phyloP scores from a whole-genome alignment of 2,888 invertebrate genomes.

The Dryobota labecula region DNA sequence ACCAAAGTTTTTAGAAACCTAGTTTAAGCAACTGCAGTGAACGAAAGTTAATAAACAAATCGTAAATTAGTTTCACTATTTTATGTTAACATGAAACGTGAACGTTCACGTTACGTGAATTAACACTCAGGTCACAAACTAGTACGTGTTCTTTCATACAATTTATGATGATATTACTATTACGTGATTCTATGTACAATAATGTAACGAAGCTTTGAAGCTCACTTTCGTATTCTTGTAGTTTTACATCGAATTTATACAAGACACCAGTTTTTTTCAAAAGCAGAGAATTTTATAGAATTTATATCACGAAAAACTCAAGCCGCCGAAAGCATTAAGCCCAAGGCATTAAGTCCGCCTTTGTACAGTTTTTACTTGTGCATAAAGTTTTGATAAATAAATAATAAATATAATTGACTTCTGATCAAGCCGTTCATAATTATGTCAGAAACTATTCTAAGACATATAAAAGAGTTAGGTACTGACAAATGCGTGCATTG shows the following conservation, averaged over 20 bases:
- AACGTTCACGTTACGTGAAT: constrained; percentile 24
- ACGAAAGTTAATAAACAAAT: constrained; percentile 33
- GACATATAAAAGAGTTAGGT: too few relatives aligned
- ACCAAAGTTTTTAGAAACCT: neutral
- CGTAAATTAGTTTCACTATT: constrained; percentile 17
- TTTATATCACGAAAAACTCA: too few relatives aligned
- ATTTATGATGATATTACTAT: constrained; percentile 56
- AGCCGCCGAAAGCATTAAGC: too few relatives aligned
- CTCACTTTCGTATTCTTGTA: constrained; percentile 6
- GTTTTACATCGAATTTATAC: constrained; percentile 14
- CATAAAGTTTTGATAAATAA: too few relatives aligned
- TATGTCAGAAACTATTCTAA: too few relatives aligned
- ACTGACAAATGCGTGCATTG: too few relatives aligned
- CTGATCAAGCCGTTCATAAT: too few relatives aligned
- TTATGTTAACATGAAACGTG: constrained; percentile 27
- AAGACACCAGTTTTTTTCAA: neutral
- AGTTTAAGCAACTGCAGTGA: neutral
- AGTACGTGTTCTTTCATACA: constrained; percentile 38
- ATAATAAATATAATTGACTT: too few relatives aligned
- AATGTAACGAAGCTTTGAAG: neutral
- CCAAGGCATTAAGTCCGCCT: too few relatives aligned
- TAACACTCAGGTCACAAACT: constrained; percentile 50
- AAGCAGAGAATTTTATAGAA: too few relatives aligned
- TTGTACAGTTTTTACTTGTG: too few relatives aligned
- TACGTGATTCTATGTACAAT: constrained; percentile 39